Percentiles rank a stretch among this genome's conserved stretches.
Conservation (phyloP, 2,113 vertebrate genomes). For the Syngnathus floridae region DNA sequence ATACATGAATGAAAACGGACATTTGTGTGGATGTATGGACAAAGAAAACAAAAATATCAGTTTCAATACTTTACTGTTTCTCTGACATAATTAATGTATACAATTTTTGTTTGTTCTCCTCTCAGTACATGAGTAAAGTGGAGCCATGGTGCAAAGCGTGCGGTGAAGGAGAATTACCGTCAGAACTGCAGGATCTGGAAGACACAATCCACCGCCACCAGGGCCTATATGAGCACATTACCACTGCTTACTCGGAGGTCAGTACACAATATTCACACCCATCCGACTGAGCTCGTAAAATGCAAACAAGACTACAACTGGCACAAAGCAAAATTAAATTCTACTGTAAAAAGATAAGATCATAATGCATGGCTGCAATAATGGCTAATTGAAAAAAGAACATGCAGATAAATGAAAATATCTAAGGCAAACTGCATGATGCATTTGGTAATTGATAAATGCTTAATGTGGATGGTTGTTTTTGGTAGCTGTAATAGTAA, state of each 20-base stretch:
- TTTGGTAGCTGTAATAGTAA: background rate
- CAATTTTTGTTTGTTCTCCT: slow-evolving; percentile 8
- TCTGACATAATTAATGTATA: too few relatives aligned
- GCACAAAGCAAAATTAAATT: background rate
- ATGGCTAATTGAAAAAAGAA: too few relatives aligned
- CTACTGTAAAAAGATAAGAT: background rate
- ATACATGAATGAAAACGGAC: background rate
- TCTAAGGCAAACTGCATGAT: too few relatives aligned
- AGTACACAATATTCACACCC: background rate
- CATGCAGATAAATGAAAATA: too few relatives aligned
- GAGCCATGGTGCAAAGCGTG: slow-evolving; percentile 98
- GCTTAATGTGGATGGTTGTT: background rate
- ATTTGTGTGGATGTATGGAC: background rate
- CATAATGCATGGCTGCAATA: background rate
- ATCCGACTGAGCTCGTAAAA: background rate
- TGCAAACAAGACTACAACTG: background rate
- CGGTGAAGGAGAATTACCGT: slow-evolving; percentile 92
- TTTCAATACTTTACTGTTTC: background rate
- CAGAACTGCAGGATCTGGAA: slow-evolving; percentile 94
- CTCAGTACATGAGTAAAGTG: slow-evolving; percentile 94
- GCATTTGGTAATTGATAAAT: too few relatives aligned
- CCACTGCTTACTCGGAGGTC: slow-evolving; percentile 91
- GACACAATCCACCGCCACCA: slow-evolving; percentile 97
- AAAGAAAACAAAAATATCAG: background rate
- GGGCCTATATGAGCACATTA: slow-evolving; percentile 94